phyloP scores from a whole-genome alignment of 2,888 invertebrate species.

The Hydrotaea cyrtoneurina region DNA sequence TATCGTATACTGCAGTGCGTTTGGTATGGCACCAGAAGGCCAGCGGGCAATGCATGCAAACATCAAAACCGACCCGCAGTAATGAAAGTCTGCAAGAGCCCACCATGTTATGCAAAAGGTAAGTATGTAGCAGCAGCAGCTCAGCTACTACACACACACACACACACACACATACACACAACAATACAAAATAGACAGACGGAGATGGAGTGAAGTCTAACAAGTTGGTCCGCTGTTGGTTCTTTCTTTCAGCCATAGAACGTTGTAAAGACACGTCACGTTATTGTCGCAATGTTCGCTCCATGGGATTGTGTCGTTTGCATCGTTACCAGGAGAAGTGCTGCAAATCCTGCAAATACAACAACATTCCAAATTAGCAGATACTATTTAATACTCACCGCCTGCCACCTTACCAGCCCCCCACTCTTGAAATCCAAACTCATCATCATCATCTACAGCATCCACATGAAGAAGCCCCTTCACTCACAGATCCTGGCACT shows the following conservation, averaged over 20 bases:
- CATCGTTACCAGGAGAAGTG: conserved; percentile 92
- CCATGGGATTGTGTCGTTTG: conserved; percentile 93
- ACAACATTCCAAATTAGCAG: conserved; percentile 63
- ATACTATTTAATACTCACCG: conserved; percentile 51
- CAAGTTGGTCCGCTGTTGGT: not conserved
- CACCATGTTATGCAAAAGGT: conserved; percentile 84
- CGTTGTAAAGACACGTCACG: conserved; percentile 91
- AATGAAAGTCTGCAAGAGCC: conserved; percentile 88
- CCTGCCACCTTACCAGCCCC: conserved; percentile 26
- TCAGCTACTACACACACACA: no score
- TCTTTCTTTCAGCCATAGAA: conserved; percentile 81
- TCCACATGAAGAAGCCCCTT: no score
- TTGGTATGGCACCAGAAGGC: conserved; percentile 91
- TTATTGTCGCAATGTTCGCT: conserved; percentile 92
- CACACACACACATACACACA: no score
- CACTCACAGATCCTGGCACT: conserved; percentile 1
- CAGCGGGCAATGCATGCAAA: conserved; percentile 93
- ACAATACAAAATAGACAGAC: not conserved
- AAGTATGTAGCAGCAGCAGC: conserved; percentile 71
- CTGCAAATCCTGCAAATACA: conserved; percentile 88
- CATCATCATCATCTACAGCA: conserved; percentile 23
- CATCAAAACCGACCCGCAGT: conserved; percentile 89
- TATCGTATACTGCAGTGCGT: conserved; percentile 95
- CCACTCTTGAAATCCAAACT: not conserved
- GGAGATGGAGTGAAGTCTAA: not conserved